Evolutionary conservation across 1,140 invertebrate species (phyloP).

Genomic region (Uloborus diversus): DNA sequence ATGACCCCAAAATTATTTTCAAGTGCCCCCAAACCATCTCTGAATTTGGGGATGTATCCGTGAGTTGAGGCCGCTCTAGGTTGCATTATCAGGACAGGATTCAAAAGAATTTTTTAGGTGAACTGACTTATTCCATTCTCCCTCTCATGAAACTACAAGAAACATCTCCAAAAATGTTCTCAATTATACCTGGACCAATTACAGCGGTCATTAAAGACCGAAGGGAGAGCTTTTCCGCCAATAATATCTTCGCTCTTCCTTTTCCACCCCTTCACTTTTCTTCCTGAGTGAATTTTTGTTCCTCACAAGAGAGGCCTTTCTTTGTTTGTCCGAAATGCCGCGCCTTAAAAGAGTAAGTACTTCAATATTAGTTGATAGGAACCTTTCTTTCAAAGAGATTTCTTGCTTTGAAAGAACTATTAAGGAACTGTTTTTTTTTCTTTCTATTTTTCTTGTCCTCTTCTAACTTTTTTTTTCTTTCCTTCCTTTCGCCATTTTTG

Average conservation of each 20-base stretch:
- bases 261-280: background rate
- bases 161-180: slow-evolving; percentile 36
- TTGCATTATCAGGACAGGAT: too few relatives aligned
- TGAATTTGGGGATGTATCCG: too few relatives aligned
- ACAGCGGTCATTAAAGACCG: slow-evolving; percentile 44
- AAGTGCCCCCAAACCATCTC: too few relatives aligned
- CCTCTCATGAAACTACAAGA: too few relatives aligned
- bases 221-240: slow-evolving; percentile 23
- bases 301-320: slow-evolving; percentile 1
- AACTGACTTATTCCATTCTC: too few relatives aligned
- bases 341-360: slow-evolving; percentile 46
- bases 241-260: slow-evolving; percentile 49
- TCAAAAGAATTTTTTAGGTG: too few relatives aligned
- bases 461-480: slow-evolving; percentile 8
- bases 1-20: too few relatives aligned
- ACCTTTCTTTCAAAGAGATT: slow-evolving; percentile 47
- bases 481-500: slow-evolving; percentile 1
- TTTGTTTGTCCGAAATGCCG: slow-evolving; percentile 19
- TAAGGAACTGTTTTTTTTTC: slow-evolving; percentile 28
- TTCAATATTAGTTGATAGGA: slow-evolving; percentile 52
- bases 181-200: slow-evolving; percentile 54
- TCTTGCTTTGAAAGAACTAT: slow-evolving; percentile 55
- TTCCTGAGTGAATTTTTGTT: slow-evolving; percentile 17
- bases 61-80: too few relatives aligned
- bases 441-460: background rate